phyloP scores from a whole-genome alignment of 2,113 vertebrate genomes.

The Aepyceros melampus region DNA sequence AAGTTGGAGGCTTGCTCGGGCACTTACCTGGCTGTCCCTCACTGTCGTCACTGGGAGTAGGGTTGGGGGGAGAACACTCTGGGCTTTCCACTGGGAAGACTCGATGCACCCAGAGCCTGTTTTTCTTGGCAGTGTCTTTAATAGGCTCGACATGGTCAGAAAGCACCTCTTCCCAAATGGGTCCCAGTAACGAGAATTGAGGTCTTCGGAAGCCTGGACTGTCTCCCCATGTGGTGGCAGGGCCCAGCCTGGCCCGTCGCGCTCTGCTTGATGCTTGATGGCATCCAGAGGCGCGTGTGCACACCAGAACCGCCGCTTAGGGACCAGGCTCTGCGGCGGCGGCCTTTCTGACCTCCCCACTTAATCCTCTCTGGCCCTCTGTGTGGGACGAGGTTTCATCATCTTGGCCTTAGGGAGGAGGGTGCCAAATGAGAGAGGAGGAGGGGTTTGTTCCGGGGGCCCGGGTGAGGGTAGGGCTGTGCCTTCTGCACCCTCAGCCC shows the following conservation, averaged over 20 bases:
- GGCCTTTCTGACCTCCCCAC: accelerated
- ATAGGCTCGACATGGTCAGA: not conserved
- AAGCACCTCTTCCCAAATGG: not conserved
- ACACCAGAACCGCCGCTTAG: accelerated
- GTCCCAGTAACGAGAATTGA: not conserved
- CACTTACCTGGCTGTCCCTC: not conserved
- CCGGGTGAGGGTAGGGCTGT: too few relatives aligned
- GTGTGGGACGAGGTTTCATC: not conserved
- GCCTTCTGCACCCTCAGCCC: too few relatives aligned
- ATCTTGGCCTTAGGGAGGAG: not conserved
- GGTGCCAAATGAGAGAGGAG: not conserved
- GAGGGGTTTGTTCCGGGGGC: too few relatives aligned
- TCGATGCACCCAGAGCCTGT: too few relatives aligned
- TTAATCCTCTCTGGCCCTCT: accelerated
- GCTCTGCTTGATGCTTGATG: accelerated
- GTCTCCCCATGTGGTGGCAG: not conserved
- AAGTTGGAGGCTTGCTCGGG: not conserved
- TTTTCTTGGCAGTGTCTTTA: not conserved
- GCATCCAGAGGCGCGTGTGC: accelerated
- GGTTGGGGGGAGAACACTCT: not conserved
- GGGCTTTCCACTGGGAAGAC: not conserved
- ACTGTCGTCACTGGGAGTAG: not conserved
- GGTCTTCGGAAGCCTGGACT: not conserved
- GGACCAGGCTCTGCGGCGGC: not conserved
- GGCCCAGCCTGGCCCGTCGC: accelerated